Conservation (phyloP, 2,888 invertebrate species). For the Cremastinae sp. region DNA sequence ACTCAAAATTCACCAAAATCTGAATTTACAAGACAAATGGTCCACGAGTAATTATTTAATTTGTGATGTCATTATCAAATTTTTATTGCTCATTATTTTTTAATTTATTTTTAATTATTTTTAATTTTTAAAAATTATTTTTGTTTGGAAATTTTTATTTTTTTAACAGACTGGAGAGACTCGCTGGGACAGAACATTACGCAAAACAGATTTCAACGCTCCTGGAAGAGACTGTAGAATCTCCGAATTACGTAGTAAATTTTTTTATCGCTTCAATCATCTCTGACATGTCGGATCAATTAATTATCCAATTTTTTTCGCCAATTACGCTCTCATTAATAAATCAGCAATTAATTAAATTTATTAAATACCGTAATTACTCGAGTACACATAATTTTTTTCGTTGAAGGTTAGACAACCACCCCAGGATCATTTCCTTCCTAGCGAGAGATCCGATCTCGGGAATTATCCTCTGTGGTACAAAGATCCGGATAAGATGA, state of each 20-base stretch:
- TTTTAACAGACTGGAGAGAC: constrained; percentile 67
- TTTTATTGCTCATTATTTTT: too few species aligned
- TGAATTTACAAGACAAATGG: constrained; percentile 72
- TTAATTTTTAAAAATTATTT: constrained; percentile 5
- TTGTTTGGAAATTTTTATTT: not conserved
- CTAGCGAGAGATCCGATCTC: constrained; percentile 59
- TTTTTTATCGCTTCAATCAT: not conserved
- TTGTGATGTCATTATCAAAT: constrained; percentile 24
- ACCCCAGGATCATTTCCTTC: constrained; percentile 68
- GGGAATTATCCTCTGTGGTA: constrained; percentile 71
- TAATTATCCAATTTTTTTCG: not conserved
- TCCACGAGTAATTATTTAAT: constrained; percentile 67
- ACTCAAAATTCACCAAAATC: not conserved
- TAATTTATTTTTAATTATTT: too few species aligned
- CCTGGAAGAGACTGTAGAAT: constrained; percentile 70
- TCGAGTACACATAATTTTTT: not conserved
- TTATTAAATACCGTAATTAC: not conserved
- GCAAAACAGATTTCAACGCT: constrained; percentile 69
- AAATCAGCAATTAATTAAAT: not conserved
- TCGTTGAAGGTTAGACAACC: constrained; percentile 60
- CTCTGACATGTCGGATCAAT: not conserved
- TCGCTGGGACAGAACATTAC: constrained; percentile 68
- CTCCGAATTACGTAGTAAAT: constrained; percentile 67
- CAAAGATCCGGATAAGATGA: constrained; percentile 69
- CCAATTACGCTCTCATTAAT: not conserved